Evolutionary conservation across 2,888 invertebrate species (phyloP).

Genomic region (Acholoe squamosa): DNA sequence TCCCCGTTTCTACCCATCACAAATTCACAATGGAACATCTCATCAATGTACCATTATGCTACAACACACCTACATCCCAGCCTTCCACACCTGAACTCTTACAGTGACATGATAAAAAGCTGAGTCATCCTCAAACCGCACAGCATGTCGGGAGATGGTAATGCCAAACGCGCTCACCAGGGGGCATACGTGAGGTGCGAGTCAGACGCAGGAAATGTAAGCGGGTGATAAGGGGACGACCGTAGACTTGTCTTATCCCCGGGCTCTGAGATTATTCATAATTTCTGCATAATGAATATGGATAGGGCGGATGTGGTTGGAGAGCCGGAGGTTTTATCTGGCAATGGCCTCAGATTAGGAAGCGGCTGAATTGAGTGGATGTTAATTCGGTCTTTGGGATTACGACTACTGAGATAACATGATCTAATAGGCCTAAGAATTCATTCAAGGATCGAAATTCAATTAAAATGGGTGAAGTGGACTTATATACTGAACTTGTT

Average conservation of each 20-base stretch:
- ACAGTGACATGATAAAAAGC: too few species aligned
- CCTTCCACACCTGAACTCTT: conserved; percentile 10
- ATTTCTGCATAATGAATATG: not conserved
- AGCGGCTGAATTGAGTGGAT: too few species aligned
- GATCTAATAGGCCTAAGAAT: too few species aligned
- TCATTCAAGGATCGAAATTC: too few species aligned
- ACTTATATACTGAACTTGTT: too few species aligned
- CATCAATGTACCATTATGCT: not conserved
- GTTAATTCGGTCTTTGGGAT: too few species aligned
- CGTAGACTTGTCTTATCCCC: not conserved
- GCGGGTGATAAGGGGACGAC: not conserved
- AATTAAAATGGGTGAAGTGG: too few species aligned
- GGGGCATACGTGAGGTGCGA: not conserved
- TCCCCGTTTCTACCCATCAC: too few species aligned
- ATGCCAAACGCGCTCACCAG: conserved; percentile 35
- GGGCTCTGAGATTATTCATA: not conserved
- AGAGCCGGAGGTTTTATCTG: too few species aligned
- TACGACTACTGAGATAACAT: too few species aligned
- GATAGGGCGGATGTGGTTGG: not conserved
- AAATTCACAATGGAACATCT: too few species aligned
- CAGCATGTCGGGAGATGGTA: not conserved
- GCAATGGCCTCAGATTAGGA: too few species aligned
- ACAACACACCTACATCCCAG: not conserved
- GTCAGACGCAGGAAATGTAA: conserved; percentile 14
- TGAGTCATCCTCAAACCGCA: conserved; percentile 36